Evolutionary conservation across 2,113 vertebrate genomes (phyloP).

Genomic region (Phyllostomus hastatus): DNA sequence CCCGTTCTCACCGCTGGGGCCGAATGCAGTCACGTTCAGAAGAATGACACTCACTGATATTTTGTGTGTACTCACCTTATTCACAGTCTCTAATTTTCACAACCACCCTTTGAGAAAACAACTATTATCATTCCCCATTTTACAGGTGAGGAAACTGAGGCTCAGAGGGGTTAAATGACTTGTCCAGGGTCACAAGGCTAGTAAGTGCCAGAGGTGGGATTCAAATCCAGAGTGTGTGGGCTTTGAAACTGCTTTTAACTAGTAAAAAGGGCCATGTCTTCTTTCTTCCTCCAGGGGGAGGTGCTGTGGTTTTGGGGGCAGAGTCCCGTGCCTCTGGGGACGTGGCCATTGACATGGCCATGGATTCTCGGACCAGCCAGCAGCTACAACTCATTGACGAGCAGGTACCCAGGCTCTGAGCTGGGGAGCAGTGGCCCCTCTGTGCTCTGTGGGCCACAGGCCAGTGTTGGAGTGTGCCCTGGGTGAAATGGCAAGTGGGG

Average conservation of each 20-base stretch:
- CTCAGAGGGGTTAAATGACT: constrained; percentile 31
- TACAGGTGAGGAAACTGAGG: constrained; percentile 31
- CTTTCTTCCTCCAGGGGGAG: constrained; percentile 75
- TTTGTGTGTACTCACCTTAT: not conserved
- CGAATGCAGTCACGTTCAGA: not conserved
- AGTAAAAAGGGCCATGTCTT: not conserved
- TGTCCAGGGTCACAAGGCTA: constrained; percentile 27
- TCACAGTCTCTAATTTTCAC: not conserved
- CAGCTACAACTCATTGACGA: constrained; percentile 94
- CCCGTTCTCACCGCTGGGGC: not conserved
- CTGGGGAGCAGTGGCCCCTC: not conserved
- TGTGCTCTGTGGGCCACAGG: not conserved
- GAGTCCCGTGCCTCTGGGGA: constrained; percentile 87
- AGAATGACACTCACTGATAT: not conserved
- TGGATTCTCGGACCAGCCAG: constrained; percentile 88
- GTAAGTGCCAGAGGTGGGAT: not conserved
- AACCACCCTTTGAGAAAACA: not conserved
- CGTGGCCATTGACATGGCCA: constrained; percentile 92
- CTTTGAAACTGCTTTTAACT: not conserved
- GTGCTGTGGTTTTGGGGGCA: constrained; percentile 90
- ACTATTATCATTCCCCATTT: not conserved
- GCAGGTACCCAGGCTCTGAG: constrained; percentile 81
- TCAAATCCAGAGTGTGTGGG: not conserved
- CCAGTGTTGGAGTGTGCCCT: not conserved
- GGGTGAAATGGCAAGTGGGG: not conserved